Evolutionary conservation across 2,113 vertebrate genomes (phyloP).

Genomic region (Heptranchias perlo): DNA sequence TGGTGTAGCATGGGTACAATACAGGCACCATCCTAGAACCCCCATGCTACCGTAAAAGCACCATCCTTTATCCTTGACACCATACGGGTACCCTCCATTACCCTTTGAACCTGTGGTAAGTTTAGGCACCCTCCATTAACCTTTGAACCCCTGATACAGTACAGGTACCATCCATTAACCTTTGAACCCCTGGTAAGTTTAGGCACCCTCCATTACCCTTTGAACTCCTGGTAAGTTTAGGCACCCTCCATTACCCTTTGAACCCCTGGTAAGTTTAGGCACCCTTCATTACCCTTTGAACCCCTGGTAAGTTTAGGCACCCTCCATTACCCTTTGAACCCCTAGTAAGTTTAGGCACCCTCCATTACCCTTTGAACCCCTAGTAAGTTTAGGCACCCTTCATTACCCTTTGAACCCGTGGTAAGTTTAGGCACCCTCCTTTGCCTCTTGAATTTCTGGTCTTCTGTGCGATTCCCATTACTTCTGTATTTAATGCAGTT

Average conservation of each 20-base stretch:
- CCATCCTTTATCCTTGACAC: background rate
- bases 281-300: background rate
- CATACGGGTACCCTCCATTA: background rate
- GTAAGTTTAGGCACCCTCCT: too few relatives aligned
- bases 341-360: background rate
- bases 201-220: background rate
- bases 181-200: background rate
- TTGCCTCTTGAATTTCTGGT: background rate
- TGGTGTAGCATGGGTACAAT: too few relatives aligned
- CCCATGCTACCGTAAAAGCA: background rate
- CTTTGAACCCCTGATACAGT: background rate
- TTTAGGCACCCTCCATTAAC: background rate
- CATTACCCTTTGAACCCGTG: background rate
- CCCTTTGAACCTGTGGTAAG: background rate
- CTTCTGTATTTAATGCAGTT: background rate
- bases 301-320: background rate
- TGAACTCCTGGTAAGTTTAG: background rate
- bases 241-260: background rate
- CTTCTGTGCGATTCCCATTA: background rate
- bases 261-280: background rate
- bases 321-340: background rate
- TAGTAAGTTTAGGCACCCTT: background rate
- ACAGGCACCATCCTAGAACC: too few relatives aligned
- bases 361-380: background rate
- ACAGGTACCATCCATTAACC: background rate